Conservation (phyloP, 2,113 vertebrate genomes). For the Pseudopodoces humilis region DNA sequence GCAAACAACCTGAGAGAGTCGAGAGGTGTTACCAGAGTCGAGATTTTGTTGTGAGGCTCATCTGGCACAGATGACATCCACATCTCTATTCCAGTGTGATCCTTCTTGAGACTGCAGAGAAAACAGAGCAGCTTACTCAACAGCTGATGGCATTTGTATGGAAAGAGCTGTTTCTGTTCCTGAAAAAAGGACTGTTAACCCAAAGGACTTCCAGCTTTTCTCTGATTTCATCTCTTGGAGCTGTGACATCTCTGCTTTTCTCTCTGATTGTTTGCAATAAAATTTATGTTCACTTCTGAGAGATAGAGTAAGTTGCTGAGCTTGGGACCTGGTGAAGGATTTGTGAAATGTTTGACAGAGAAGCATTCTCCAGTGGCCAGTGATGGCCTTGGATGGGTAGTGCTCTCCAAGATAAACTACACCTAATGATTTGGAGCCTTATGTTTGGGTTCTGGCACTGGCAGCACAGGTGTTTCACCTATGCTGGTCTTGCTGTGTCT, state of each 20-base stretch:
- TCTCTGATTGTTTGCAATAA: not conserved
- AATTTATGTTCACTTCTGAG: not conserved
- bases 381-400: not conserved
- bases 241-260: not conserved
- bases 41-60: not conserved
- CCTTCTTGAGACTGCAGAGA: constrained; percentile 7
- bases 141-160: constrained; percentile 24
- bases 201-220: not conserved
- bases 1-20: not conserved
- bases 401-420: not conserved
- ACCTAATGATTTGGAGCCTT: not conserved
- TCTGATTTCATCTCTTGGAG: constrained; percentile 11
- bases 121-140: constrained; percentile 32
- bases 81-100: not conserved
- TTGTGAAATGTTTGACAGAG: not conserved
- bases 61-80: not conserved
- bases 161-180: constrained; percentile 4
- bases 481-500: not conserved
- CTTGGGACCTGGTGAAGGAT: not conserved
- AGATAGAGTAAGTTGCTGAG: not conserved
- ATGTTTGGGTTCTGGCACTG: not conserved
- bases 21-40: not conserved
- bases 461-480: not conserved
- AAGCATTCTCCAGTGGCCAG: not conserved
- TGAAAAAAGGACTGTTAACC: not conserved